Percentiles rank a stretch among this genome's conserved stretches.
Conservation (phyloP, 1,140 invertebrate genomes). For the Mesaphorura yosii region DNA sequence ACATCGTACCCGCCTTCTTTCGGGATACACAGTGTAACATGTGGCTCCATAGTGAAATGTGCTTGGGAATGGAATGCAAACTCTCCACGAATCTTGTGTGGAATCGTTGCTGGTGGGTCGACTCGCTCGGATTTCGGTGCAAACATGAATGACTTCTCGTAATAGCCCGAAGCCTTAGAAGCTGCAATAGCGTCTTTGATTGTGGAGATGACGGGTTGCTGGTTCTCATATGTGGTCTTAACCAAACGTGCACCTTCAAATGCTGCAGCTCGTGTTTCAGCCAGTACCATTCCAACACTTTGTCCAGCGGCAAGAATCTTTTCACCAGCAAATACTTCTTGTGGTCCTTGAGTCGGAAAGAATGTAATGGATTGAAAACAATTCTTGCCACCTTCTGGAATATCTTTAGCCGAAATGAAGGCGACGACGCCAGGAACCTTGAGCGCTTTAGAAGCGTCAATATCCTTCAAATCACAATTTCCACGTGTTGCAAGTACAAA, state of each 20-base stretch:
- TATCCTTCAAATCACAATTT: slow-evolving; percentile 32
- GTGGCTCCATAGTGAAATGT: slow-evolving; percentile 41
- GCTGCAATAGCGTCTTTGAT: background rate
- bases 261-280: slow-evolving; percentile 46
- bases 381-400: slow-evolving; percentile 35
- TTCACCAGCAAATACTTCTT: slow-evolving; percentile 22
- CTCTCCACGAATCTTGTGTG: slow-evolving; percentile 34
- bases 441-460: slow-evolving; percentile 33
- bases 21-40: slow-evolving; percentile 34
- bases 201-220: slow-evolving; percentile 45
- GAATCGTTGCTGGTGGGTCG: no score
- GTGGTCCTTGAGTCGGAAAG: no score
- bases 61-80: slow-evolving; percentile 36
- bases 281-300: slow-evolving; percentile 57
- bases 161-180: no score
- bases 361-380: no score
- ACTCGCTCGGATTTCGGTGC: no score
- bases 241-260: slow-evolving; percentile 51
- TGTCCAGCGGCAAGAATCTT: slow-evolving; percentile 46
- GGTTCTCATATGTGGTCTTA: slow-evolving; percentile 50
- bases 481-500: slow-evolving; percentile 37
- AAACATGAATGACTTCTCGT: no score
- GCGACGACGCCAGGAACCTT: slow-evolving; percentile 34
- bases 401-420: slow-evolving; percentile 37
- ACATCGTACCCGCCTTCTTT: slow-evolving; percentile 39